Evolutionary conservation across 53 echinoderm and acorn worm genomes (phyloP).

Genomic region (Temnopleurus reevesii): DNA sequence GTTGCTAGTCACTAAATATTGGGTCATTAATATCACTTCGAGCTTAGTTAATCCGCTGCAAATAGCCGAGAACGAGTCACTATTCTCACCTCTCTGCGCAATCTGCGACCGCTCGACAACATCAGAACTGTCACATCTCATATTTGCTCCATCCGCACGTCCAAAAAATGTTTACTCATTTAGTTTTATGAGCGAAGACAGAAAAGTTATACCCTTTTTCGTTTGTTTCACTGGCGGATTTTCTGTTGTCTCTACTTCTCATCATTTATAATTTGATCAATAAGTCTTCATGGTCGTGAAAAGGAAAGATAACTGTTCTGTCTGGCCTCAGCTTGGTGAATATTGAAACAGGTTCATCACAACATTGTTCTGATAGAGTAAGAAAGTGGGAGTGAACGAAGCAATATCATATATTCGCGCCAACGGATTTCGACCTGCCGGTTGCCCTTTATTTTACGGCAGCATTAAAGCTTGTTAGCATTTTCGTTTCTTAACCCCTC

Average conservation of each 20-base stretch:
- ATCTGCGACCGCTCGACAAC: background rate
- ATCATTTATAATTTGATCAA: slow-evolving; percentile 30
- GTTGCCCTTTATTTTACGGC: background rate
- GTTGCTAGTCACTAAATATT: slow-evolving; percentile 3
- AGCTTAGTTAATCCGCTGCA: slow-evolving; percentile 41
- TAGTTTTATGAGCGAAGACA: slow-evolving; percentile 31
- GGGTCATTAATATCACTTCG: slow-evolving; percentile 55
- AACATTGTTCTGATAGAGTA: slow-evolving; percentile 10
- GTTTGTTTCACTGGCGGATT: background rate
- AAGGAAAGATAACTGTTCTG: slow-evolving; percentile 27
- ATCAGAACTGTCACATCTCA: slow-evolving; percentile 23
- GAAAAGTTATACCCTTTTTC: background rate
- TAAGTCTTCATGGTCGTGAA: slow-evolving; percentile 30
- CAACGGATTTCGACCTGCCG: background rate
- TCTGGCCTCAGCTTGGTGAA: slow-evolving; percentile 11
- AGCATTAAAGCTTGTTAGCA: background rate
- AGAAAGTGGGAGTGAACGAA: slow-evolving; percentile 21
- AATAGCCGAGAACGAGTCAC: slow-evolving; percentile 48
- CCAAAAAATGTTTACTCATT: slow-evolving; percentile 27
- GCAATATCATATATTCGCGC: slow-evolving; percentile 15
- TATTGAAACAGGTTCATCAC: slow-evolving; percentile 22
- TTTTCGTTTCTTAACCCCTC: slow-evolving; percentile 1
- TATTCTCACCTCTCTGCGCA: background rate
- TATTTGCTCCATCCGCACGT: slow-evolving; percentile 13
- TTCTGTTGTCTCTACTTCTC: slow-evolving; percentile 18